Evolutionary conservation across 2,113 vertebrate genomes (phyloP), one percentile per base, ranked within the genome.

Genomic region (Rhabdornis inornatus): DNA sequence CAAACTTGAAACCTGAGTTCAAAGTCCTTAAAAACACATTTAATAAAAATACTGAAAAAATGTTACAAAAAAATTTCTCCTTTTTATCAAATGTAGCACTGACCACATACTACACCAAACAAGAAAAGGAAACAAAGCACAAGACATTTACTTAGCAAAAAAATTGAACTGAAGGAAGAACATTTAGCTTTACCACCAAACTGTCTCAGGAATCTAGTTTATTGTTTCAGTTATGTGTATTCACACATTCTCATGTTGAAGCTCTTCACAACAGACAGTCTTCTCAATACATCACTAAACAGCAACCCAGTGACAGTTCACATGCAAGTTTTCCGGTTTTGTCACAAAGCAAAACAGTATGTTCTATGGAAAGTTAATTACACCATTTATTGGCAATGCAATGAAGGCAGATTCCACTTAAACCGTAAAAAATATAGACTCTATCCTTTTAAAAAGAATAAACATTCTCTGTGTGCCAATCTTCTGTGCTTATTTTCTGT

Each of bases 71-170:
- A 40, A 4, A 15, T 47, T 77, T 89, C 42, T 42, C 10, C 28
- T 22, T 22, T 12, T 30, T 80, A 83, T 39, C 7, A 68, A 72
- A 72, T 11, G 12, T 10, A 45, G 8, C 55, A 55, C 7, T 56
- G 25, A 8, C 16, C 0, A 0, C 6, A 59, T 8, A 49, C 5
- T 52, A 49, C 1, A 10, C 11, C 35, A 39, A 55, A 63, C 74
- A 39, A 7, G 5, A 33, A 68, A 76, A 55, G 7, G 6, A 4
- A 47, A 70, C 70, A 78, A 37, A 35, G 9, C 10, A 74, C 10
- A 61, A 63, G 45, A 9, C 10, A 66, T 70, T 65, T 75, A 47
- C 9, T 47, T 40, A 15, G 44, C n/a, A 79, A 79, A 91, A 45
- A 60, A 78, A 78, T 3, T 24, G 19, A 82, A 74, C 3, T 23